Conservation (phyloP, 1,140 invertebrate genomes). For the Musca domestica region DNA sequence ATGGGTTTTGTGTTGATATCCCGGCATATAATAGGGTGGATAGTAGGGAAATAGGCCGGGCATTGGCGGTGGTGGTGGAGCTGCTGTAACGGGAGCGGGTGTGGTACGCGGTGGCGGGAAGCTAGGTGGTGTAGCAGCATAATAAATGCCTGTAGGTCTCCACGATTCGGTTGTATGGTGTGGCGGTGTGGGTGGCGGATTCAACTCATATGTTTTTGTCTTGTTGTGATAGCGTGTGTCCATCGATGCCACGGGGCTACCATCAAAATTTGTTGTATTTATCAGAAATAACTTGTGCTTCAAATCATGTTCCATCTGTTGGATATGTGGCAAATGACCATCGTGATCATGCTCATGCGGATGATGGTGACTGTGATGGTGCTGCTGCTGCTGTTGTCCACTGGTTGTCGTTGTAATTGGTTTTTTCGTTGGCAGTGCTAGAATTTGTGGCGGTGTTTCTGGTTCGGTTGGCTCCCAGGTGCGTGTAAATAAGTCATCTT, state of each 20-base stretch:
- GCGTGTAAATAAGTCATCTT: slow-evolving; percentile 43
- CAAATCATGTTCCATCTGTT: slow-evolving; percentile 22
- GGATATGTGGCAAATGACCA: slow-evolving; percentile 9
- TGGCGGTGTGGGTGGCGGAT: slow-evolving; percentile 19
- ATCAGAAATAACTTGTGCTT: slow-evolving; percentile 28
- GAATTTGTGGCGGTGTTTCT: slow-evolving; percentile 10
- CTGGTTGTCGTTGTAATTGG: slow-evolving; percentile 23
- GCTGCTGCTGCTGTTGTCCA: slow-evolving; percentile 31
- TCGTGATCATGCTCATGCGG: slow-evolving; percentile 12
- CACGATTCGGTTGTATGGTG: slow-evolving; percentile 26
- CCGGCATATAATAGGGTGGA: slow-evolving; percentile 28
- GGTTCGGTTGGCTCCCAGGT: slow-evolving; percentile 31
- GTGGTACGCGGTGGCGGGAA: slow-evolving; percentile 43
- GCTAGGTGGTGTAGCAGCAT: slow-evolving; percentile 41
- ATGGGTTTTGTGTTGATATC: slow-evolving; percentile 17
- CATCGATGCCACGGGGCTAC: slow-evolving; percentile 17
- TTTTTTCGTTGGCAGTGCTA: slow-evolving; percentile 28
- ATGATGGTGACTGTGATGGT: slow-evolving; percentile 37
- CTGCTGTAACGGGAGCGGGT: neutral
- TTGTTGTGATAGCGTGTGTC: slow-evolving; percentile 12
- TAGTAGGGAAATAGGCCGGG: slow-evolving; percentile 27
- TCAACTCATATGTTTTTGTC: slow-evolving; percentile 26
- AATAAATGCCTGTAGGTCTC: slow-evolving; percentile 30
- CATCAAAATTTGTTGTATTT: slow-evolving; percentile 28
- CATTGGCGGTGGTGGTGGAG: slow-evolving; percentile 31